Evolutionary conservation across 2,113 vertebrate genomes (phyloP), one percentile per base, ranked within the genome.

Genomic region (Podarcis muralis): DNA sequence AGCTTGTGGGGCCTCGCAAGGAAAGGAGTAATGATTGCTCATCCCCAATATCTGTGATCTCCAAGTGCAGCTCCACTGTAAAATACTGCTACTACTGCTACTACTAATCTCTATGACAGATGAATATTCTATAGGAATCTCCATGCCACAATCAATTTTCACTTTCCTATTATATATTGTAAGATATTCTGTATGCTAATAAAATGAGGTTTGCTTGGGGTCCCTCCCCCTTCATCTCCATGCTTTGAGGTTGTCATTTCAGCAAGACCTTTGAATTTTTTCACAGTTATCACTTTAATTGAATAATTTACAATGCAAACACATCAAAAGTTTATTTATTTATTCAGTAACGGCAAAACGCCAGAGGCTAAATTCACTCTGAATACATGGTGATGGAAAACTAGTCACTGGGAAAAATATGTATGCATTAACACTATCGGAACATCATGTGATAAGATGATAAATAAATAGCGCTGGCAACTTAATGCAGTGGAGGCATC

Each of bases 281-380:
- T 76, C 65, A 35, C 87, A 83, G 23, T 83, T 77, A 83, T 53
- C 40, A 77, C 81, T 83, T 68, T 83, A 83, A 77, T 66, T 88
- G 87, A 88, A 83, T 78, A 83, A 83, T 88, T 88, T 83, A 88
- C 87, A 88, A 69, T 88, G 81, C 87, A 88, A 88, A 88, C 72
- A 83, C 72, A 83, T 88, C 74, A 83, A 88, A 88, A 83, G 40
- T 83, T 77, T 83, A 88, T 81, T 74, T 81, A 87, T 83, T 83
- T 88, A 88, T 88, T 88, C 81, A 88, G 72, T 53, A 83, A 83
- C 40, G 77, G 81, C 30, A 68, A 88, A 88, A 83, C 53, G 81
- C 87, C 40, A 68, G 81, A 37, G 87, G 81, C 87, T 76, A 83
- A 83, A 83, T 83, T 76, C 43, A 23, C 79, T 71, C 72, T 62